A percentile compares a stretch with the other conserved stretches of the same genome.
phyloP scores from a whole-genome alignment of 2,888 invertebrate genomes.

The Noctua pronuba region DNA sequence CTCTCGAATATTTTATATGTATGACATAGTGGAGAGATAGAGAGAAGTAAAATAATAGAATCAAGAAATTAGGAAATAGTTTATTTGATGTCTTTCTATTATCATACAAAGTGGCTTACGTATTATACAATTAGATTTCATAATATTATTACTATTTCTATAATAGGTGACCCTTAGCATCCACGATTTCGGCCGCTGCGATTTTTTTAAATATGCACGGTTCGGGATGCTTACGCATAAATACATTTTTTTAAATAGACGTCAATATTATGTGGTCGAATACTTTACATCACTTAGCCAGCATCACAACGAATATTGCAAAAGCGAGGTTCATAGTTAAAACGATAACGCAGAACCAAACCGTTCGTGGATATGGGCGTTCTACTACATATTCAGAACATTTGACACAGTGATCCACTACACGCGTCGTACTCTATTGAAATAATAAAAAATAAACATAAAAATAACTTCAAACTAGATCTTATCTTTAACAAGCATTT shows the following conservation, averaged over 20 bases:
- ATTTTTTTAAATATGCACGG: conserved; percentile 13
- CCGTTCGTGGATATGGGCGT: conserved; percentile 37
- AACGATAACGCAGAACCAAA: conserved; percentile 31
- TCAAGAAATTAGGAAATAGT: conserved; percentile 69
- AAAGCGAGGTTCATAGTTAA: conserved; percentile 6
- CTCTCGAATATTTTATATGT: neutral
- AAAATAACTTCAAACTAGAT: conserved; percentile 72
- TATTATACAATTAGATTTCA: conserved; percentile 78
- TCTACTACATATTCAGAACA: conserved; percentile 74
- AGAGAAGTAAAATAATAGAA: conserved; percentile 37
- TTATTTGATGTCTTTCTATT: conserved; percentile 89
- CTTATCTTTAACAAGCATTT: conserved; percentile 76
- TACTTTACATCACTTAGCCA: conserved; percentile 28
- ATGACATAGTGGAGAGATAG: neutral
- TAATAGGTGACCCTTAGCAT: conserved; percentile 64
- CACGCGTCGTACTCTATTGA: conserved; percentile 67
- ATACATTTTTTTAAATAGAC: conserved; percentile 17
- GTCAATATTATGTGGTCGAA: conserved; percentile 33
- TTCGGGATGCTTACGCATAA: conserved; percentile 7
- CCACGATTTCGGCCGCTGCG: conserved; percentile 36
- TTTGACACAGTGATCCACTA: conserved; percentile 84
- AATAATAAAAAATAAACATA: conserved; percentile 67
- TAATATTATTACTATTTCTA: conserved; percentile 67
- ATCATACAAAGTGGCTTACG: conserved; percentile 88
- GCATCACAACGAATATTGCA: conserved; percentile 17